phyloP scores from a whole-genome alignment of 2,888 invertebrate species.

The Abrostola tripartita region DNA sequence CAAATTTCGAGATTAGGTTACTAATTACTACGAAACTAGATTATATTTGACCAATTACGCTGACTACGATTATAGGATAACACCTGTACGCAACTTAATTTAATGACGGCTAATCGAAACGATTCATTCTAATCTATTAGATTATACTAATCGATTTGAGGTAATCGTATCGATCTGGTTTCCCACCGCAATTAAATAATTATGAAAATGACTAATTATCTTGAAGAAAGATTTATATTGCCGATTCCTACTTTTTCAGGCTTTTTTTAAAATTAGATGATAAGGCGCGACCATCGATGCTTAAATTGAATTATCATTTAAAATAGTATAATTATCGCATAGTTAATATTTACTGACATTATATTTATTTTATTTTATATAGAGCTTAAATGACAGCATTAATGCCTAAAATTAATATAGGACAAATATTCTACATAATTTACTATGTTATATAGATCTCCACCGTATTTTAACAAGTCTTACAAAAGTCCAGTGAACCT shows the following conservation, averaged over 20 bases:
- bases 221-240: no score
- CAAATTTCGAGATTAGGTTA: neutral
- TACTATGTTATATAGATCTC: neutral
- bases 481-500: neutral
- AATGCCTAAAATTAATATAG: no score
- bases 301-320: no score
- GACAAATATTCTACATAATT: no score
- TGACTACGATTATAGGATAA: slow-evolving; percentile 24
- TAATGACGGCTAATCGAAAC: neutral
- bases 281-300: no score
- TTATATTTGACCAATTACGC: slow-evolving; percentile 29
- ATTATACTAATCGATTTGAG: slow-evolving; percentile 19
- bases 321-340: no score
- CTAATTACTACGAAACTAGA: slow-evolving; percentile 16
- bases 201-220: neutral
- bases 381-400: no score
- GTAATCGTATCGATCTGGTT: slow-evolving; percentile 3
- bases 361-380: no score
- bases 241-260: no score
- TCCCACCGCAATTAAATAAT: neutral
- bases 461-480: neutral
- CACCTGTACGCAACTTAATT: slow-evolving; percentile 13
- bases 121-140: no score
- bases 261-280: no score
- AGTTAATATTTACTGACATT: no score